phyloP scores from a whole-genome alignment of 2,888 invertebrate genomes.

The Eurytoma californica region DNA sequence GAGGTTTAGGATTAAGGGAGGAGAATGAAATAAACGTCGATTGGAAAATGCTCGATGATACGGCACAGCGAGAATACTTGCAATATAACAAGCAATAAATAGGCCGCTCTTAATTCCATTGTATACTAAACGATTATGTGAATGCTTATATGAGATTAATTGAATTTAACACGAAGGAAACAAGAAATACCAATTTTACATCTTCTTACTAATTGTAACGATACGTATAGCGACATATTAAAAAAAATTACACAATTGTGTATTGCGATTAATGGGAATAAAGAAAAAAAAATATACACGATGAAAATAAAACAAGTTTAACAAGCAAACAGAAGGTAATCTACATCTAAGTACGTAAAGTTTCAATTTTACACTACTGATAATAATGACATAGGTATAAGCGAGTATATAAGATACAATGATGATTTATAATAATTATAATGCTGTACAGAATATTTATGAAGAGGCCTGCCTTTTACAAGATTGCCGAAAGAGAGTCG shows the following conservation, averaged over 20 bases:
- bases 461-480: conserved; percentile 71
- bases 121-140: conserved; percentile 73
- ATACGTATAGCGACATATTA: conserved; percentile 73
- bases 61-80: conserved; percentile 71
- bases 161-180: conserved; percentile 69
- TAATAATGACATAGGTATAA: conserved; percentile 74
- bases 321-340: conserved; percentile 67
- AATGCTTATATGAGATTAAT: conserved; percentile 72
- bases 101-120: conserved; percentile 72
- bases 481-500: conserved; percentile 66
- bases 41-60: conserved; percentile 61
- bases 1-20: conserved; percentile 37
- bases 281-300: conserved; percentile 59
- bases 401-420: conserved; percentile 70
- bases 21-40: conserved; percentile 49
- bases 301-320: conserved; percentile 59
- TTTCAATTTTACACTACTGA: conserved; percentile 75
- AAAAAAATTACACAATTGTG: conserved; percentile 72
- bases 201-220: conserved; percentile 74
- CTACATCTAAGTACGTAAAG: conserved; percentile 73
- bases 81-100: conserved; percentile 75
- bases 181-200: conserved; percentile 74
- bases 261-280: conserved; percentile 67
- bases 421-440: conserved; percentile 74
- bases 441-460: conserved; percentile 75